A percentile compares a stretch with the other conserved stretches of the same genome.
Conservation (phyloP, 1,140 invertebrate species). For the Drosophila lacteicornis region DNA sequence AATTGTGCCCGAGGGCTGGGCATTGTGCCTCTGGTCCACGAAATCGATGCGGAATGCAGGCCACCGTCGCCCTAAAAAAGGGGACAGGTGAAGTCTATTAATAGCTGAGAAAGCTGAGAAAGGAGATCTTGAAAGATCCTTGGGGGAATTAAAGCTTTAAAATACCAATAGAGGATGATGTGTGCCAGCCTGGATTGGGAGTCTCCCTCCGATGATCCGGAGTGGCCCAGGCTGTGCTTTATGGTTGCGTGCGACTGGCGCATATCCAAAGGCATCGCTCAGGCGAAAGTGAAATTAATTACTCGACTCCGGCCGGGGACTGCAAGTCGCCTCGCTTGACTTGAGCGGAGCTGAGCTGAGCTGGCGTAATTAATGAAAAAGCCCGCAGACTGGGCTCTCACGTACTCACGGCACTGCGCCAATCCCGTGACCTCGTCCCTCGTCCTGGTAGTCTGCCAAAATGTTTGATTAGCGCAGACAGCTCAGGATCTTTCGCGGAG, state of each 20-base stretch:
- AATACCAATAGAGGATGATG: neutral
- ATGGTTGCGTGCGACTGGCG: constrained; percentile 63
- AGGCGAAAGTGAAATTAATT: constrained; percentile 82
- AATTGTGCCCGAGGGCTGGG: constrained; percentile 14
- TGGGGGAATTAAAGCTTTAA: neutral
- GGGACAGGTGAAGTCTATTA: neutral
- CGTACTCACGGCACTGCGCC: constrained; percentile 25
- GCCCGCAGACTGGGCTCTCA: constrained; percentile 19
- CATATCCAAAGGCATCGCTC: constrained; percentile 80
- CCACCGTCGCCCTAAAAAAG: neutral
- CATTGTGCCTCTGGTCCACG: too few species aligned
- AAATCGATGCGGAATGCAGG: constrained; percentile 13
- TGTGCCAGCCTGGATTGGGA: constrained; percentile 34
- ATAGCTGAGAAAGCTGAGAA: too few species aligned
- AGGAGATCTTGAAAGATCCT: neutral
- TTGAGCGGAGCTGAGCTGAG: constrained; percentile 23
- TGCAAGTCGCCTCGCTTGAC: constrained; percentile 18
- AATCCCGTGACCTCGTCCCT: constrained; percentile 29
- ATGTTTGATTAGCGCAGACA: constrained; percentile 65
- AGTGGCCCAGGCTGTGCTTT: constrained; percentile 17
- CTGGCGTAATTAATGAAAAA: constrained; percentile 72
- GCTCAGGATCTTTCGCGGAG: neutral
- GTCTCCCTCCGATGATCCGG: neutral
- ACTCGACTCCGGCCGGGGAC: constrained; percentile 48
- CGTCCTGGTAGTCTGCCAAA: constrained; percentile 46